Base-by-base conservation (phyloP, 2,797 vertebrate species). In the Chelon labrosus region DNA sequence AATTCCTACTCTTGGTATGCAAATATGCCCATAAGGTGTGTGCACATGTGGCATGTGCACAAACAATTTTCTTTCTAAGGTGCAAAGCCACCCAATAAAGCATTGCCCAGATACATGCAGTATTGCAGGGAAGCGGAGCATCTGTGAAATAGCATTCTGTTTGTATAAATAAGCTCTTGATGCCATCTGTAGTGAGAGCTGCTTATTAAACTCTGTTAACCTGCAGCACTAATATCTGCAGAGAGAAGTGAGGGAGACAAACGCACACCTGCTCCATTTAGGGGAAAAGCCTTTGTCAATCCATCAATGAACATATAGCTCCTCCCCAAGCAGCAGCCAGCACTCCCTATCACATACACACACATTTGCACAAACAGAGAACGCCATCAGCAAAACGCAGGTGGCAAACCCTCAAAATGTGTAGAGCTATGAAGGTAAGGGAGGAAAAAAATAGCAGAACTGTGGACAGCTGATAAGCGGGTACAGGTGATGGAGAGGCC, bases 131-230 rank as follows among this genome's bases (percentile, higher is more conserved):
- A 53, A 68, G 50, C 35, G 37, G 46, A 75, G 64, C 73, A 82
- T 84, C 78, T 79, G 61, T 66, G 63, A 71, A 73, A 70, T 25
- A 44, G 10, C 70, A 42, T 20, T 77, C 11, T 44, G 69, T 58
- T 38, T 82, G 67, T 71, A 80, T 80, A 79, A 90, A 90, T 82
- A 91, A 75, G 64, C 56, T 75, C 52, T 73, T 57, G 77, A 77
- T 85, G 63, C 65, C 59, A 59, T 78, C 65, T 79, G 74, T 69
- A 78, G 69, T 69, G 64, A 85, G 56, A 77, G 74, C 68, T 77
- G 79, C 85, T 90, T 83, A 91, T 93, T 93, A 90, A 88, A 91
- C 87, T 86, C 79, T 47, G 86, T 87, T 93, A 92, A 92, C 86
- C 84, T 85, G 82, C 73, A 81, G 75, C 46, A 60, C 70, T 83